Evolutionary conservation across 2,797 vertebrate genomes (phyloP).

Genomic region (Lacerta agilis): DNA sequence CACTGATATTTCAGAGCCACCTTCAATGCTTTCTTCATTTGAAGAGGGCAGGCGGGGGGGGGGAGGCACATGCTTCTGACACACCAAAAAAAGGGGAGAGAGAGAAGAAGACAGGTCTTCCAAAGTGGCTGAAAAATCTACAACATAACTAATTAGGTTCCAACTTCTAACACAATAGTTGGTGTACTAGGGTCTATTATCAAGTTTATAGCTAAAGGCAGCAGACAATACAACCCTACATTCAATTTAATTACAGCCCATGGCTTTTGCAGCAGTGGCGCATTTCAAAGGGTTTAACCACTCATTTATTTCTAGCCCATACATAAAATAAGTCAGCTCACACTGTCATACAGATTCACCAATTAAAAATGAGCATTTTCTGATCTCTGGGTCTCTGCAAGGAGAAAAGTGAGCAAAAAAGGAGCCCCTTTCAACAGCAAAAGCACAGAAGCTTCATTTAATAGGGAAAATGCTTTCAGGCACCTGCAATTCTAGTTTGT

Average conservation of each 20-base stretch:
- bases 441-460: conserved; percentile 55
- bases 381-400: conserved; percentile 67
- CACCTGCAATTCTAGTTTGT: conserved; percentile 47
- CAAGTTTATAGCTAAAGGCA: conserved; percentile 63
- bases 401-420: conserved; percentile 50
- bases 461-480: conserved; percentile 33
- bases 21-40: conserved; percentile 38
- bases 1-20: conserved; percentile 59
- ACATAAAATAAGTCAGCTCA: conserved; percentile 68
- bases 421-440: conserved; percentile 56
- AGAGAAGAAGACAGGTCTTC: conserved; percentile 48
- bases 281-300: conserved; percentile 69
- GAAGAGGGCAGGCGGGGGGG: conserved; percentile 12
- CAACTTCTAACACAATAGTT: conserved; percentile 65
- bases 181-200: conserved; percentile 56
- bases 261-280: conserved; percentile 63
- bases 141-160: conserved; percentile 64
- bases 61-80: conserved; percentile 49
- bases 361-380: conserved; percentile 68
- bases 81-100: conserved; percentile 56
- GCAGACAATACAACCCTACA: conserved; percentile 62
- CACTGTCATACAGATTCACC: conserved; percentile 64
- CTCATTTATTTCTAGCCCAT: conserved; percentile 71
- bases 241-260: conserved; percentile 74
- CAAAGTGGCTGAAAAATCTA: conserved; percentile 68